Percentiles rank a stretch among this genome's conserved stretches.
These are phyloP conservation scores for Heliothis subflexa DNA, from an alignment of 1,140 invertebrate species.

Conservation along the genomic window DNA sequence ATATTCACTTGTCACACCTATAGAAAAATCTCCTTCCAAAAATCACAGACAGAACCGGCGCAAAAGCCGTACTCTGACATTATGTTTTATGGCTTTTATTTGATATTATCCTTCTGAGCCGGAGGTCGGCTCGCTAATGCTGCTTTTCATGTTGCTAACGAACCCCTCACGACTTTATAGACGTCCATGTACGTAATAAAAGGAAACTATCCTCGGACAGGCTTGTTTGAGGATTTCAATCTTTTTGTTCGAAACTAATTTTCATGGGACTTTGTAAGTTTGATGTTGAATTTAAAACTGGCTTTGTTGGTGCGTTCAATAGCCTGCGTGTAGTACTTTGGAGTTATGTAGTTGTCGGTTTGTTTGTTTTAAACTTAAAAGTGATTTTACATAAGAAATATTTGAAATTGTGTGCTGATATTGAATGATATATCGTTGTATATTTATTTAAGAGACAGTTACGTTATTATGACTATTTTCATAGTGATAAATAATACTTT, in stretches of 20 bases:
- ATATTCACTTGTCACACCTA: not conserved
- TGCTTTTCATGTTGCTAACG: constrained; percentile 55
- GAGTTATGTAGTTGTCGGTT: not conserved
- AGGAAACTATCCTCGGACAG: constrained; percentile 36
- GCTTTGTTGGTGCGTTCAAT: constrained; percentile 24
- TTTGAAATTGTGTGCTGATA: too few species aligned
- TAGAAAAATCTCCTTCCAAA: not conserved
- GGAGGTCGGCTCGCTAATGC: constrained; percentile 49
- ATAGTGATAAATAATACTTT: too few species aligned
- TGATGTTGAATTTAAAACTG: constrained; percentile 40
- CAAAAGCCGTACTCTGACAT: constrained; percentile 22
- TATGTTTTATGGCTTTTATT: constrained; percentile 51
- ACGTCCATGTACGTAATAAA: constrained; percentile 40
- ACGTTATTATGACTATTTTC: too few species aligned
- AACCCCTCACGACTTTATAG: constrained; percentile 43
- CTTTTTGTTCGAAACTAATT: constrained; percentile 43
- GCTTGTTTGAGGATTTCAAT: constrained; percentile 41
- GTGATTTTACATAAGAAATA: too few species aligned
- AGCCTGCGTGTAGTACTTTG: constrained; percentile 8
- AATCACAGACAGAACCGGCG: constrained; percentile 14
- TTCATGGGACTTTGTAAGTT: constrained; percentile 39
- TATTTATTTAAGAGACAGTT: too few species aligned
- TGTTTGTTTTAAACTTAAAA: not conserved
- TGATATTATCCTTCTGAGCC: constrained; percentile 54
- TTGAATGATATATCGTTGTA: too few species aligned